A percentile compares a stretch with the other conserved stretches of the same genome.
Conservation (phyloP, 2,113 vertebrate species). For the Poicephalus meyeri region DNA sequence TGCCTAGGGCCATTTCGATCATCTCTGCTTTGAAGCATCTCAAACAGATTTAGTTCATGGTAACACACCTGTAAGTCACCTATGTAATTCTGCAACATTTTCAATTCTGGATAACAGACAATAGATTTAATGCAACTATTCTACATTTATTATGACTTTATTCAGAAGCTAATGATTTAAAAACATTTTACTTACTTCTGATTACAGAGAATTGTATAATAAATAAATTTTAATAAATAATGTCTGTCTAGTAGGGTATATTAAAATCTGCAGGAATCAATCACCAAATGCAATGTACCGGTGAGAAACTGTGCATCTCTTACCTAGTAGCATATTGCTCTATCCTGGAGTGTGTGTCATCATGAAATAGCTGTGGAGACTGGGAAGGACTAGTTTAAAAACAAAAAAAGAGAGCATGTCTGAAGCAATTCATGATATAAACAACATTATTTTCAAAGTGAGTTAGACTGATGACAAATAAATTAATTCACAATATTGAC, state of each 20-base stretch:
- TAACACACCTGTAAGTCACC: not conserved
- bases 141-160: not conserved
- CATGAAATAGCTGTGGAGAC: constrained; percentile 92
- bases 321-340: constrained; percentile 96
- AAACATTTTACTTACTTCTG: not conserved
- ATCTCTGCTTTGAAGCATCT: not conserved
- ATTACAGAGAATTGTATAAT: not conserved
- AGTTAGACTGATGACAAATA: constrained; percentile 28
- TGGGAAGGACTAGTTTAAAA: constrained; percentile 83
- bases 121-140: not conserved
- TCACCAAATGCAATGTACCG: not conserved
- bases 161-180: not conserved
- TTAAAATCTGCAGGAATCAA: not conserved
- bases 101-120: not conserved
- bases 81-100: not conserved
- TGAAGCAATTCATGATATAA: not conserved
- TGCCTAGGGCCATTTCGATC: not conserved
- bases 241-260: not conserved
- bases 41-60: not conserved
- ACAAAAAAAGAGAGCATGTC: not conserved
- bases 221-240: not conserved
- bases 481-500: not conserved
- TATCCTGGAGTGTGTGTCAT: constrained; percentile 97
- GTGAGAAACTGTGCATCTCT: not conserved
- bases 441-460: not conserved